Evolutionary conservation across 2,888 invertebrate genomes (phyloP), one percentile per base, ranked within the genome.

Genomic region (Tortrix viridana): DNA sequence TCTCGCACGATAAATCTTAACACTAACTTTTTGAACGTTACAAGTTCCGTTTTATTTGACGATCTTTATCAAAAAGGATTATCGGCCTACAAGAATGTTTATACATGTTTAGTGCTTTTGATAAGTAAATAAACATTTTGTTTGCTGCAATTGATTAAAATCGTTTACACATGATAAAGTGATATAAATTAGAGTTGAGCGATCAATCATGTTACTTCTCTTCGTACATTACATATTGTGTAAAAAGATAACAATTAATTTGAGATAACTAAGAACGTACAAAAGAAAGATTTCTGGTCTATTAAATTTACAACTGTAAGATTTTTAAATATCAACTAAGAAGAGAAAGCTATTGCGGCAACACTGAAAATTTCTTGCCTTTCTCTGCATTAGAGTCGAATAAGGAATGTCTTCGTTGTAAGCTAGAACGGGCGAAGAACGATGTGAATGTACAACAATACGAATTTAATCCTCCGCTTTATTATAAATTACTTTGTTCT

Each of bases 1-100:
- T 46, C 56, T 22, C 56, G 20, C 48, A 62, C 56, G 49, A 62
- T 56, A 46, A 56, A 56, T 26, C 60, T 46, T 50, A 38, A 32
- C 37, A 61, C 56, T 50, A 12, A 19, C 38, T 62, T 22, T 38
- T 38, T 44, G 46, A 56, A 57, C 38, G 23, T 50, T 20, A 16
- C 0, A 12, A n/a, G n/a, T n/a, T n/a, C n/a, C 32, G 12, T 12
- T 26, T 32, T 26, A 38, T n/a, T n/a, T 38, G 38, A 19, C 44
- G 44, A 44, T 62, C 49, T 12, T 19, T 12, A 26, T 32, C 7
- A 37, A 49, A 49, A 56, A 41, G 49, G 61, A 62, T 62, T 37
- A 61, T 61, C 37, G 7, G 44, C n/a, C 18, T 44, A 9, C 32
- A 18, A 19, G 22, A 46, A 54, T 32, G 41, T 56, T 61, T 56